Percentiles rank a stretch among this genome's conserved stretches.
phyloP scores from a whole-genome alignment of 2,113 vertebrate species.

The Antidorcas marsupialis region DNA sequence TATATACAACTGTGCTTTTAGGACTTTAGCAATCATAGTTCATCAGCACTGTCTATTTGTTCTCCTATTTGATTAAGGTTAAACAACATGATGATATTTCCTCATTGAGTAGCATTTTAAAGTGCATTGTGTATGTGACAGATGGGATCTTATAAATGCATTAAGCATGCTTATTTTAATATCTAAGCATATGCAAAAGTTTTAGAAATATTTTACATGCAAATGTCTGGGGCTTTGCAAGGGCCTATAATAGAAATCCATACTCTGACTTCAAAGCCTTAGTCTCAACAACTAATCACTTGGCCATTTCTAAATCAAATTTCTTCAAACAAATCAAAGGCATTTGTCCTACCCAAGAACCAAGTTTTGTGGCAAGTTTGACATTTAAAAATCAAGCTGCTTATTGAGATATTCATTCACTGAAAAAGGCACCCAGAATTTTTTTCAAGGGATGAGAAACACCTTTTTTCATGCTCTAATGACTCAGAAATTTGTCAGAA shows the following conservation, averaged over 20 bases:
- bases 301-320: conserved; percentile 76
- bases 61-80: conserved; percentile 59
- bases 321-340: conserved; percentile 76
- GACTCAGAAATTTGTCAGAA: conserved; percentile 58
- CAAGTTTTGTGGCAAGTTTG: conserved; percentile 65
- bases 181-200: conserved; percentile 67
- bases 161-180: conserved; percentile 71
- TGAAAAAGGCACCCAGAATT: conserved; percentile 49
- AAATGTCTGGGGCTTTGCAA: conserved; percentile 57
- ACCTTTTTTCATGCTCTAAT: conserved; percentile 52
- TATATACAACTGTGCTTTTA: conserved; percentile 52
- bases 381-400: conserved; percentile 69
- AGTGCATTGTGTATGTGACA: conserved; percentile 54
- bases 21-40: conserved; percentile 30
- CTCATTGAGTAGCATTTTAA: conserved; percentile 59
- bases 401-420: conserved; percentile 62
- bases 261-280: conserved; percentile 62
- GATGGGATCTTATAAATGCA: conserved; percentile 66
- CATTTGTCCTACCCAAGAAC: conserved; percentile 60
- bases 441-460: conserved; percentile 49
- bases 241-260: conserved; percentile 56
- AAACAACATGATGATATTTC: conserved; percentile 56
- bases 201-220: conserved; percentile 70
- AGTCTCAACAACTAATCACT: conserved; percentile 65
- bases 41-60: conserved; percentile 6